phyloP scores from a whole-genome alignment of 2,113 vertebrate genomes.

The Brachyhypopomus occidentalis region DNA sequence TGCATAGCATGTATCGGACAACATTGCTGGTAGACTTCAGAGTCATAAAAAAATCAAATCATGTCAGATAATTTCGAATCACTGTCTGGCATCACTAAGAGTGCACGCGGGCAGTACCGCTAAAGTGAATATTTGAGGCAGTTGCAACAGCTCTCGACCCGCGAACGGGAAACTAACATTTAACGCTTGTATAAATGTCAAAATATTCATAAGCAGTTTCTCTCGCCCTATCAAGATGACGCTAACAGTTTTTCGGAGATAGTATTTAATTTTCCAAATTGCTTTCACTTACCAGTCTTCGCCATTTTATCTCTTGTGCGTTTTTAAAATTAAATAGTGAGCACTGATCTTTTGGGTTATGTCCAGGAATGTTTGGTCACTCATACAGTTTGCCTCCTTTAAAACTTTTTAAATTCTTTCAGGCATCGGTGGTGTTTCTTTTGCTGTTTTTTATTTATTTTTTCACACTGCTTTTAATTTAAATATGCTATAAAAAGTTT shows the following conservation, averaged over 20 bases:
- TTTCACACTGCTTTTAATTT: no score
- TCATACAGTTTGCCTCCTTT: no score
- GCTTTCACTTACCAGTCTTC: conserved; percentile 60
- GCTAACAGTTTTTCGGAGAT: conserved; percentile 51
- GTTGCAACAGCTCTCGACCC: not conserved
- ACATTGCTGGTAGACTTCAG: conserved; percentile 62
- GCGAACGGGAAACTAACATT: conserved; percentile 8
- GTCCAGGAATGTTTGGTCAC: no score
- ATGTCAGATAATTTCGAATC: conserved; percentile 50
- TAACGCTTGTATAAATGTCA: conserved; percentile 50
- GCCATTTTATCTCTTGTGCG: conserved; percentile 68
- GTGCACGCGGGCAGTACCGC: not conserved
- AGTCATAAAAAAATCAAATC: conserved; percentile 58
- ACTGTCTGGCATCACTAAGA: conserved; percentile 56
- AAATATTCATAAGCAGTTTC: conserved; percentile 45
- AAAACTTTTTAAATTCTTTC: no score
- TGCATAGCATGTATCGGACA: conserved; percentile 39
- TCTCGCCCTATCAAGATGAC: conserved; percentile 58
- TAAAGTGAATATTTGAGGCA: not conserved
- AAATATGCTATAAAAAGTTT: no score
- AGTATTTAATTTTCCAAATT: conserved; percentile 64
- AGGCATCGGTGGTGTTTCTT: no score
- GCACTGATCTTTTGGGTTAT: conserved; percentile 34
- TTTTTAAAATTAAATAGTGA: conserved; percentile 55
- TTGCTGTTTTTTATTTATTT: no score